Conservation (phyloP, 2,888 invertebrate species). For the Thyatira batis region DNA sequence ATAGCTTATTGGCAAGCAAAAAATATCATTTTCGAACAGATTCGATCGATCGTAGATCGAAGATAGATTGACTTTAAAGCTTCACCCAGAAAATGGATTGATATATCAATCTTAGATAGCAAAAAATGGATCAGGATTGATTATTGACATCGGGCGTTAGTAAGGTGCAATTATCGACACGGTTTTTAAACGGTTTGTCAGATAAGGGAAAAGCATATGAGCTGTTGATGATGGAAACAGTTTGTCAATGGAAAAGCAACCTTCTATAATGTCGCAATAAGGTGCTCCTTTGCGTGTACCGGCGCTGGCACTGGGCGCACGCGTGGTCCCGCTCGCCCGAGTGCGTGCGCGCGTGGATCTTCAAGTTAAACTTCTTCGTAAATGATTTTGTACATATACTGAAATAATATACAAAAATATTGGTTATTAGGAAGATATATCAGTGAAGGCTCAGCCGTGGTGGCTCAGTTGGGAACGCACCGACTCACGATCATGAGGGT, state of each 20-base stretch:
- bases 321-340: slow-evolving; percentile 70
- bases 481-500: no score
- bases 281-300: slow-evolving; percentile 77
- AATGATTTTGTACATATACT: slow-evolving; percentile 75
- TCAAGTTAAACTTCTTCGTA: slow-evolving; percentile 74
- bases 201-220: not conserved
- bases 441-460: no score
- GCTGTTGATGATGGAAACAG: not conserved
- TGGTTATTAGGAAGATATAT: not conserved
- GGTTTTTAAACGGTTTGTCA: not conserved
- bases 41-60: no score
- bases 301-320: slow-evolving; percentile 73
- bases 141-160: no score
- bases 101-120: no score
- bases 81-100: no score
- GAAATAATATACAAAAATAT: slow-evolving; percentile 11
- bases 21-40: no score
- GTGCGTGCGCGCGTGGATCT: slow-evolving; percentile 75
- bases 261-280: slow-evolving; percentile 71
- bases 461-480: no score
- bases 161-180: no score
- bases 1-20: no score
- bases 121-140: no score
- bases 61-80: no score
- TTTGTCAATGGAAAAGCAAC: slow-evolving; percentile 25